Conservation (phyloP, 1,140 invertebrate genomes). For the Trachelipus rathkii region DNA sequence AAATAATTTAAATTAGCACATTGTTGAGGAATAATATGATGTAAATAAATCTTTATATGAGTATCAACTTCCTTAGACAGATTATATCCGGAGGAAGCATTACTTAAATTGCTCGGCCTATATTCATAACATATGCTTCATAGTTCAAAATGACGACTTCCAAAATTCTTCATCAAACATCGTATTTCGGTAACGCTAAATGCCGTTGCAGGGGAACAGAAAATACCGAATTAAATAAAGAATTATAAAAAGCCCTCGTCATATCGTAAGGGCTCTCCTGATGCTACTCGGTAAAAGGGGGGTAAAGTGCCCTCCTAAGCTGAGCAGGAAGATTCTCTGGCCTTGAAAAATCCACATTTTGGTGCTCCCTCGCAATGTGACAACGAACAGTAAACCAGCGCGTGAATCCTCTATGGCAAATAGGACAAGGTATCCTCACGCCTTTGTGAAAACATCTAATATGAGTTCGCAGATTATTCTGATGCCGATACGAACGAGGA, state of each 20-base stretch:
- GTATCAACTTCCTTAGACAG: too few species aligned
- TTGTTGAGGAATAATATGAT: neutral
- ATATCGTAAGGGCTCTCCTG: neutral
- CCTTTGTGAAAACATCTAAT: conserved; percentile 84
- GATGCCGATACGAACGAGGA: conserved; percentile 85
- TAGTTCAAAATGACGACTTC: too few species aligned
- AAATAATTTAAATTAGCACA: conserved; percentile 5
- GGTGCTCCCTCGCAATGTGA: conserved; percentile 78
- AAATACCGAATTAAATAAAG: neutral
- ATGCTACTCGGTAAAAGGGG: neutral
- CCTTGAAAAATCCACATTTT: conserved; percentile 45
- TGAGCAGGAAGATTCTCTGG: conserved; percentile 42
- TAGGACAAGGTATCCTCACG: conserved; percentile 79
- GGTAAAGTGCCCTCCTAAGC: conserved; percentile 40
- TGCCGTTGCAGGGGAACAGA: neutral
- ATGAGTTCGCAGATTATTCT: conserved; percentile 84
- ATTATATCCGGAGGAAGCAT: too few species aligned
- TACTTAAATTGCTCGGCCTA: too few species aligned
- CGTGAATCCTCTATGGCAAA: conserved; percentile 83
- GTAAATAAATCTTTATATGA: too few species aligned
- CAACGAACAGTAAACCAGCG: conserved; percentile 83
- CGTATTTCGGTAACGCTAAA: neutral
- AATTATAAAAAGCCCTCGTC: neutral
- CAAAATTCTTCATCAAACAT: too few species aligned
- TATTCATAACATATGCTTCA: too few species aligned